A percentile compares a stretch with the other conserved stretches of the same genome.
phyloP scores from a whole-genome alignment of 2,113 vertebrate genomes.

The Mesocricetus auratus region DNA sequence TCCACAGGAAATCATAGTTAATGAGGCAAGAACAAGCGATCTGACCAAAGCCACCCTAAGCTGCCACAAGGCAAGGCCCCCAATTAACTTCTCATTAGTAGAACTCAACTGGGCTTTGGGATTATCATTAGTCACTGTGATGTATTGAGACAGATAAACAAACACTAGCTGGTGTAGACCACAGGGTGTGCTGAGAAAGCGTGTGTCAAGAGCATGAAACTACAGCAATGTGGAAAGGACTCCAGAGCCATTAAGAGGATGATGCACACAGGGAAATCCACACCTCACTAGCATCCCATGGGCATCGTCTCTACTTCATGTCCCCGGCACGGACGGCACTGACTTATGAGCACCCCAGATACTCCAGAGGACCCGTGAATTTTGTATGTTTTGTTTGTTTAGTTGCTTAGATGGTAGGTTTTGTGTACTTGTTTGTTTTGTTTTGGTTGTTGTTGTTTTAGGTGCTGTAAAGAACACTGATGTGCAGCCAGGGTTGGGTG shows the following conservation, averaged over 20 bases:
- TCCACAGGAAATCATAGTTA: neutral
- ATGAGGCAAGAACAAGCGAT: neutral
- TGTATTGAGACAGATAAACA: neutral
- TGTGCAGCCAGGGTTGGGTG: no score
- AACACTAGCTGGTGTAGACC: neutral
- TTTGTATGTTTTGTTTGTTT: neutral
- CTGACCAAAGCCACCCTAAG: neutral
- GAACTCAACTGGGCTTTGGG: neutral
- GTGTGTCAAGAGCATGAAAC: neutral
- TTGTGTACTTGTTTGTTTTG: neutral
- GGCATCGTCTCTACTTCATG: accelerated
- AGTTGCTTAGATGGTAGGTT: neutral
- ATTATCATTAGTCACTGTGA: neutral
- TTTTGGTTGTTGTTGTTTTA: neutral
- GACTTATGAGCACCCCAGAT: neutral
- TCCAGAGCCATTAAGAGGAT: neutral
- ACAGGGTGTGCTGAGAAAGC: neutral
- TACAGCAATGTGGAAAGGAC: neutral
- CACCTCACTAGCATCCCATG: accelerated
- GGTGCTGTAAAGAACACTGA: neutral
- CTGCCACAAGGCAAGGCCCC: neutral
- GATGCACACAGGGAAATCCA: accelerated
- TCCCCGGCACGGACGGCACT: accelerated
- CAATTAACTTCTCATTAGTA: constrained; percentile 16
- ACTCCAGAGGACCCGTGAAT: neutral